Base-by-base conservation (phyloP, 37 sponge, comb jelly and placozoan genomes). In the Spongia lamella region DNA sequence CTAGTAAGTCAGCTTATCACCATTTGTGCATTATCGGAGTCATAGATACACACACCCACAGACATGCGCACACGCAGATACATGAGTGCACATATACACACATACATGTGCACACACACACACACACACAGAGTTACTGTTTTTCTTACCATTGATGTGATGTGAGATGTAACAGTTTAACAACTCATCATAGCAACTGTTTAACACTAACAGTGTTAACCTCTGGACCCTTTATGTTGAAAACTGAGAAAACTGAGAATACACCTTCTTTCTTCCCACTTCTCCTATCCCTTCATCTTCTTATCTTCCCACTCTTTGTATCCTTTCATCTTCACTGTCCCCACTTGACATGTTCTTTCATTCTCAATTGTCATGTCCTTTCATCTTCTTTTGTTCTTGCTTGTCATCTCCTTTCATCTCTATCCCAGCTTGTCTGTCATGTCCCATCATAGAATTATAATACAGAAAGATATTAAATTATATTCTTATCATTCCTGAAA, bases 1-100 rank as follows among this genome's bases (percentile, higher is more conserved):
- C 77, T 94, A 97, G 92, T 97, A 55, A 92, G 90, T 9, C 36
- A 14, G 16, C 0, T 0, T 13, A 81, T 19, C 17, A 32, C 22
- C 11, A 38, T 72, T 13, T 5, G 38, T 60, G 14, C 7, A 53
- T 22, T 79, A 25, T 31, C 5, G 14, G 38, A 25, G 11, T 26
- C 2, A 56, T 2, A 56, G 24, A 56, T 6, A 26, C 57, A 56
- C 57, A 56, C 57, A 56, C 6, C 5, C 57, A 56, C 57, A 7
- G 24, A 56, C 57, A 56, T 25, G 57, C 57, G 25, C 57, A 56
- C 57, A n/a, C n/a, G n/a, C n/a, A n/a, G n/a, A n/a, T n/a, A 63
- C 64, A 3, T 32, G 38, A n/a, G 39, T 34, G 7, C 53, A 51
- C 57, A 56, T 25, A 56, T 6, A 5, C 57, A 56, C 57, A 56